Percentiles rank a stretch among this genome's conserved stretches.
Conservation (phyloP, 2,797 vertebrate species). For the Acrossocheilus fasciatus region DNA sequence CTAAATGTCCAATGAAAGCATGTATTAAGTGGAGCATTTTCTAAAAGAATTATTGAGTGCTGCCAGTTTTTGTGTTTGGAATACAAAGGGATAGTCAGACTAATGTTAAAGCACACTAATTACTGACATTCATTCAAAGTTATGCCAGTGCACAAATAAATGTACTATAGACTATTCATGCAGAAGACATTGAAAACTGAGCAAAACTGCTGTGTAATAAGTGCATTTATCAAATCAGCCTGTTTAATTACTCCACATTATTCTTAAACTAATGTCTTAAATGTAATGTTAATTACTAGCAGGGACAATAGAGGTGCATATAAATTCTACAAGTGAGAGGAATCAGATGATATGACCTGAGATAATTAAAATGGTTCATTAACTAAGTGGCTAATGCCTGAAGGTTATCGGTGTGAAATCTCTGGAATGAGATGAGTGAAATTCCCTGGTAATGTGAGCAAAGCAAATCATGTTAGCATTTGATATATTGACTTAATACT, state of each 20-base stretch:
- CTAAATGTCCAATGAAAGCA: not conserved
- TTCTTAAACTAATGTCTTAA: conserved; percentile 20
- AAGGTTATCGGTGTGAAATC: conserved; percentile 19
- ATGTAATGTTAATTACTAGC: conserved; percentile 7
- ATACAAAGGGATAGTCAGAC: not conserved
- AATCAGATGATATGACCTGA: conserved; percentile 29
- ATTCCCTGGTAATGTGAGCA: not conserved
- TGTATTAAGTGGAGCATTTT: not conserved
- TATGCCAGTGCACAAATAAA: conserved; percentile 4
- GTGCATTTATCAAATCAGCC: not conserved
- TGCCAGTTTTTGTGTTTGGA: not conserved
- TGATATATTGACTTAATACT: not conserved
- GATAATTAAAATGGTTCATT: conserved; percentile 29
- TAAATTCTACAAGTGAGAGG: conserved; percentile 9
- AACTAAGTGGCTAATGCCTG: conserved; percentile 2
- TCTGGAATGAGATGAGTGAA: not conserved
- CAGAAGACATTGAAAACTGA: not conserved
- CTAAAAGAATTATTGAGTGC: not conserved
- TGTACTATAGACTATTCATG: not conserved
- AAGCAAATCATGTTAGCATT: not conserved
- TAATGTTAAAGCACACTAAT: not conserved
- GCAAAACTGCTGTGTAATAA: not conserved
- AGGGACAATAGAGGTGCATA: conserved; percentile 7
- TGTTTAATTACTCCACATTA: conserved; percentile 8
- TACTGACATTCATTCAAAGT: not conserved